Evolutionary conservation across 2,797 vertebrate species (phyloP), one percentile per base, ranked within the genome.

Genomic region (Coilia nasus): DNA sequence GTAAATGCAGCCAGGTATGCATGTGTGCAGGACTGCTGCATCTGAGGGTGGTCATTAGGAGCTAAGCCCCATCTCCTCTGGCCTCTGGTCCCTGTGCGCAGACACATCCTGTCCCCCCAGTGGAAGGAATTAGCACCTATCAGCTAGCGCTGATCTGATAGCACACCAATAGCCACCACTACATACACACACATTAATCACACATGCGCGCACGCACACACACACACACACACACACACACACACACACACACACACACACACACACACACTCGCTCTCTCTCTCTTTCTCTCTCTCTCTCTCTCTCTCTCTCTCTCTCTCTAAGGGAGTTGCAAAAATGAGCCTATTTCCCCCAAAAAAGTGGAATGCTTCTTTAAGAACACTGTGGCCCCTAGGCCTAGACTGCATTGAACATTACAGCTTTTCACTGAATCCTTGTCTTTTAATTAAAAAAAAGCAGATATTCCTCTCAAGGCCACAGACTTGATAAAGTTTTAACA

Each of bases 121-220:
- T 81, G 62, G 25, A 60, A 81, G 50, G 46, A 83, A 82, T 83
- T 31, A 83, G 64, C 15, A 31, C 67, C 21, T 15, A 19, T 78
- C 67, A 83, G 17, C 83, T 15, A 82, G 54, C 57, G 54, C 25
- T 83, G 82, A 87, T 85, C 62, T 87, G 35, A 84, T 85, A 50
- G 60, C 60, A 64, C 6, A 21, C n/a, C n/a, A 21, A 64, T 64
- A 64, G 62, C 23, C 9, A 25, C 62, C 23, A 28, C 23, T 11
- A 2, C 11, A 25, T 28, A 9, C 62, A 64, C 62, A 64, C 62
- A 64, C 62, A n/a, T n/a, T n/a, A n/a, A n/a, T n/a, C n/a, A 25
- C 60, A 64, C 60, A 64, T n/a, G 23, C 59, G 10, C 21, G 23
- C 60, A 62, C 60, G 25, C 60, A 64, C 62, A 64, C 62, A 64